Percentiles rank a stretch among this genome's conserved stretches.
phyloP scores from a whole-genome alignment of 2,888 invertebrate genomes.

The Apoda limacodes region DNA sequence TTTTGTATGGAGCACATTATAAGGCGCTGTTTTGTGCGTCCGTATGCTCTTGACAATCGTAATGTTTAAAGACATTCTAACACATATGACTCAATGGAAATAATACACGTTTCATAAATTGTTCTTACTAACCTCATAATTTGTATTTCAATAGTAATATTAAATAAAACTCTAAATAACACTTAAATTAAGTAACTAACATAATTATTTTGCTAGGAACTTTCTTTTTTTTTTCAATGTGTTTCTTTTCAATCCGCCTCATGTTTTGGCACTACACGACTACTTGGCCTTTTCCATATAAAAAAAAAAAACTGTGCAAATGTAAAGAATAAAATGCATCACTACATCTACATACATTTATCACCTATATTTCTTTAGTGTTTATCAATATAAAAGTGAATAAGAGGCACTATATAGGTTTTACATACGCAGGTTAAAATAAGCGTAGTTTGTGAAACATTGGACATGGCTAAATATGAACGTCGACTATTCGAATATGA shows the following conservation, averaged over 20 bases:
- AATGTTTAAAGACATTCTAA: too few relatives aligned
- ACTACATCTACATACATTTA: conserved; percentile 34
- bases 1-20: too few relatives aligned
- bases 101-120: too few relatives aligned
- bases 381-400: conserved; percentile 67
- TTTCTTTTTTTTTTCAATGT: neutral
- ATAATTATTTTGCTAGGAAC: neutral
- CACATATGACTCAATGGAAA: too few relatives aligned
- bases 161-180: neutral
- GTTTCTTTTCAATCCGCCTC: conserved; percentile 12
- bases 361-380: conserved; percentile 56
- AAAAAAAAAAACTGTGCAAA: conserved; percentile 40
- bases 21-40: too few relatives aligned
- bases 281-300: conserved; percentile 36
- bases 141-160: too few relatives aligned
- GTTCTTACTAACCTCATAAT: too few relatives aligned
- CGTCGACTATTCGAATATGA: too few relatives aligned
- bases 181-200: neutral
- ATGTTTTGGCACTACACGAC: conserved; percentile 54
- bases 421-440: conserved; percentile 63
- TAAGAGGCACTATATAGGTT: conserved; percentile 71
- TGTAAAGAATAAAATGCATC: conserved; percentile 35
- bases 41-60: too few relatives aligned
- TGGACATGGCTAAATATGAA: conserved; percentile 42
- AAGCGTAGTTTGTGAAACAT: conserved; percentile 64